These are phyloP conservation scores for Caenorhabditis wallacei DNA, from an alignment of 2,888 invertebrate genomes.

Conservation along the genomic window DNA sequence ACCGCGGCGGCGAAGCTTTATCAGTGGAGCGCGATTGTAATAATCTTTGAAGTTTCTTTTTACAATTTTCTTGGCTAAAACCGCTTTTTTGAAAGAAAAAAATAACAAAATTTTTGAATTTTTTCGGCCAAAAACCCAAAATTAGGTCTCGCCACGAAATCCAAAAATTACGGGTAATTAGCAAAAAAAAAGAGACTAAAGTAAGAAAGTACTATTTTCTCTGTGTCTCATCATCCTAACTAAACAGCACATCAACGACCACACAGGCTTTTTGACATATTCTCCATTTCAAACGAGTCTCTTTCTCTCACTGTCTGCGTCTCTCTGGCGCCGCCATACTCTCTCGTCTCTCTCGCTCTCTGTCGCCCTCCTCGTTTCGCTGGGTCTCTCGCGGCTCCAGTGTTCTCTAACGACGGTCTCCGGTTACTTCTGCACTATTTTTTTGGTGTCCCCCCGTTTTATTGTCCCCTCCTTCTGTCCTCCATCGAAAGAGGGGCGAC, in stretches of 20 bases:
- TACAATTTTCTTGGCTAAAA: neutral
- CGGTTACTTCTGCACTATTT: conserved; percentile 14
- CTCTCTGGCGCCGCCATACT: conserved; percentile 23
- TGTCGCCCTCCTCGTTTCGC: neutral
- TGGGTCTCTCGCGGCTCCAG: conserved; percentile 8
- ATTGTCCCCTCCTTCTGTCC: conserved; percentile 31
- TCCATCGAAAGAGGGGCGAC: conserved; percentile 16
- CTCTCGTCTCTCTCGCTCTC: conserved; percentile 16
- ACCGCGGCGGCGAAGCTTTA: neutral
- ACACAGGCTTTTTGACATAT: conserved; percentile 17
- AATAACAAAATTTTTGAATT: too few species aligned
- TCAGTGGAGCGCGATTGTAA: neutral
- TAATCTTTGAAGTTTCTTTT: neutral
- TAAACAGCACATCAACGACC: conserved; percentile 39
- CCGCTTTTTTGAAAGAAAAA: too few species aligned
- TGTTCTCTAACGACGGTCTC: conserved; percentile 29
- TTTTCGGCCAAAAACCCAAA: neutral
- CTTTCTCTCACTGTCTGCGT: conserved; percentile 6
- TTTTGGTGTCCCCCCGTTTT: conserved; percentile 18
- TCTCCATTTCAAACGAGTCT: conserved; percentile 33
- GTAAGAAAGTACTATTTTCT: conserved; percentile 1
- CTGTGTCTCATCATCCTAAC: neutral
- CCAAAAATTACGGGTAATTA: too few species aligned
- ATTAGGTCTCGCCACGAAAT: conserved; percentile 1
- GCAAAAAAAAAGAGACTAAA: neutral